Evolutionary conservation across 2,797 vertebrate species (phyloP), one percentile per base, ranked within the genome.

Genomic region (Coregonus suidteri): DNA sequence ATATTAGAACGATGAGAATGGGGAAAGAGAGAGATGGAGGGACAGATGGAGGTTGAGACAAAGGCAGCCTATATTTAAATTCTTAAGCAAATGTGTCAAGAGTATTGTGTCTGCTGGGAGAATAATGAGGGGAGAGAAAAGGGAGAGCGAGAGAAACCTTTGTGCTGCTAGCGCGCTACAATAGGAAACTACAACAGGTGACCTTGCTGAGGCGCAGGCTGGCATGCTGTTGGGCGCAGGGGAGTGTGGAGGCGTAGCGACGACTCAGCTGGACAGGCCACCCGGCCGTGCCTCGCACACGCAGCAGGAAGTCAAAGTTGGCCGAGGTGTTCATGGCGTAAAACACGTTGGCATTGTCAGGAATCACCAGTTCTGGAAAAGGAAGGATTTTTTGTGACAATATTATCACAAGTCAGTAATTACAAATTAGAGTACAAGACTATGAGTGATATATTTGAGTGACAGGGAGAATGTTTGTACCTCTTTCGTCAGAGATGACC

Each of bases 251-350:
- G 65, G 93, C 95, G 73, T 93, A 96, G 0, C 90, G 93, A 83
- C 93, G 95, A 0, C 95, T 92, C 75, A 94, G 90, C 76, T 95
- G 96, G 31, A 95, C 94, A 0, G 92, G 88, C 6, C 89, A 88
- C 0, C 90, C 86, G 0, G 85, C 81, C 0, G 93, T 83, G 74
- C 92, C 93, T 37, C 95, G 96, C 77, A 93, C 92, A 1, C 97
- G 93, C 86, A 99, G 91, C 87, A 99, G 92, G 90, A 99, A 99
- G 88, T 98, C 91, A 0, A 96, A 99, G 91, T 97, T 97, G 0
- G 92, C 96, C 0, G 95, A 95, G 83, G 95, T 97, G 92, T 97
- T 98, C 97, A 99, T 99, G 90, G 96, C 97, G 0, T 98, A 99
- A 78, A 98, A 99, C 67, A 99, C 96, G 0, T 99, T 99, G 74